Base-by-base conservation (phyloP, 2,113 vertebrate species). In the Stegastes partitus region DNA sequence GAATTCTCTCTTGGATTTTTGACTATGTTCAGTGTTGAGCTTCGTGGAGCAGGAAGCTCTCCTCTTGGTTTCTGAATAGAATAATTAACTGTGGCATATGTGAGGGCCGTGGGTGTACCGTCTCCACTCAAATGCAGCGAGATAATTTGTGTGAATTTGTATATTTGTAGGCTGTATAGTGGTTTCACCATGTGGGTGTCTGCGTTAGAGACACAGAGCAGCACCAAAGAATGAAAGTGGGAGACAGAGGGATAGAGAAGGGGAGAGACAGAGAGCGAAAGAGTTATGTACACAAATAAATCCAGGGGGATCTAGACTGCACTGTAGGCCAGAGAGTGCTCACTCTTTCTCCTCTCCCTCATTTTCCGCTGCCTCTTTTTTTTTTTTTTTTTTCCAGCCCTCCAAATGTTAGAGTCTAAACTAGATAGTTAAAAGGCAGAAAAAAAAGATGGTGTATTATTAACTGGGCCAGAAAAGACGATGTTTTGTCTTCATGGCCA, bases 261-360 rank as follows among this genome's bases (percentile, higher is more conserved):
- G 68, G 57, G 67, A 49, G 56, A 49, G 81, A 76, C 55, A 74
- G 63, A 62, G 37, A 74, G 80, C 79, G 56, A 75, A 21, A 82
- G 87, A 74, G 75, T 87, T 89, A 73, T 89, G 90, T 80, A 87
- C 82, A 92, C 81, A 89, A 74, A 92, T 87, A 91, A 92, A 91
- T 93, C 90, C 88, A 72, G 83, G 73, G 80, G 82, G 82, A 91
- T 89, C 70, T 59, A 56, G 59, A 69, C 81, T 45, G 68, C 50
- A 53, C 80, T 85, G 67, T 67, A 73, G 71, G 77, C 84, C 83
- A 73, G 74, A 22, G 67, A 79, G 64, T 28, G 50, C 62, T 81
- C 74, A 22, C 74, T 82, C 72, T 54, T 74, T 86, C 58, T 86
- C 81, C 80, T 82, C 78, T 77, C 74, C 73, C 77, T 89, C 82